phyloP scores from a whole-genome alignment of 1,140 invertebrate species.

The Physella acuta region DNA sequence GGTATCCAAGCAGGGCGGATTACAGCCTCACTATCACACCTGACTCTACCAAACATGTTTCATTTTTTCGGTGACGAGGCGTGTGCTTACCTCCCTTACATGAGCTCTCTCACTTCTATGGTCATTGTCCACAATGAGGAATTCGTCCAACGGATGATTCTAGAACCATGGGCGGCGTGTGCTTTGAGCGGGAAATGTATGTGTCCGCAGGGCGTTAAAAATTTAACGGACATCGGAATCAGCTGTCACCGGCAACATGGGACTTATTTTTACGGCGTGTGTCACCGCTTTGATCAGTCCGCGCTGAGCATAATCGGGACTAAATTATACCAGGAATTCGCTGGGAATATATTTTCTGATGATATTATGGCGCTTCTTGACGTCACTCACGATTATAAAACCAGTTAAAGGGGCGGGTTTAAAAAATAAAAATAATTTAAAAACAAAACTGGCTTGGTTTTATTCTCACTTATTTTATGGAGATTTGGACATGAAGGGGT shows the following conservation, averaged over 20 bases:
- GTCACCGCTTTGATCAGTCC: background rate
- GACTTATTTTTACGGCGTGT: background rate
- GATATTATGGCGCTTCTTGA: no score
- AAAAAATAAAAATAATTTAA: no score
- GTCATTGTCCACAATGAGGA: conserved; percentile 2
- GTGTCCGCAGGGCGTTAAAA: background rate
- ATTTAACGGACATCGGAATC: background rate
- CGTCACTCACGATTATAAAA: no score
- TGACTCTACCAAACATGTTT: background rate
- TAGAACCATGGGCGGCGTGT: conserved; percentile 15
- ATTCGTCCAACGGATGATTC: background rate
- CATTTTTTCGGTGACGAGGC: conserved; percentile 19
- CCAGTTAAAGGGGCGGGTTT: no score
- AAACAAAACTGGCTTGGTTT: no score
- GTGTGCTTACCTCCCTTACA: background rate
- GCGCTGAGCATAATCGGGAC: background rate
- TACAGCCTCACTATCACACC: background rate
- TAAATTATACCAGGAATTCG: background rate
- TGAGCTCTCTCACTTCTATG: background rate
- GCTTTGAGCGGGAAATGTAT: conserved; percentile 1
- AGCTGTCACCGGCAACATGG: background rate
- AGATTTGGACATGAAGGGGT: no score
- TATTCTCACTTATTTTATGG: no score
- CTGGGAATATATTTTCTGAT: background rate
- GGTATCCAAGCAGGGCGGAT: background rate